Evolutionary conservation across 2,888 invertebrate genomes (phyloP).

Genomic region (Drosophila kuntzei): DNA sequence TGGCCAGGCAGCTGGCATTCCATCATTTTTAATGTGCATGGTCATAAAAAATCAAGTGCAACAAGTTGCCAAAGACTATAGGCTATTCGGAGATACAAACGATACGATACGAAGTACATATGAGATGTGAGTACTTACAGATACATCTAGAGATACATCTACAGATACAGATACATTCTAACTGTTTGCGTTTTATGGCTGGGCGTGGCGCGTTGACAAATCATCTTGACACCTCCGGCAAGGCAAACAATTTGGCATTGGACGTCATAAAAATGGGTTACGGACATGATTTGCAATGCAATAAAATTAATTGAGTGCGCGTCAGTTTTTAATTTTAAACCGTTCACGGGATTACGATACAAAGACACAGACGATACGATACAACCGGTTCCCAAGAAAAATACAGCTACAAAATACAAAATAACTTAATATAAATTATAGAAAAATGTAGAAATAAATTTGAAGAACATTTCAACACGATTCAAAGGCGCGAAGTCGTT

Average conservation of each 20-base stretch:
- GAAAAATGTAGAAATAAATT: slow-evolving; percentile 28
- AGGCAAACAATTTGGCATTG: slow-evolving; percentile 42
- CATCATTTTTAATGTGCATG: slow-evolving; percentile 67
- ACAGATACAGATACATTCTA: slow-evolving; percentile 49
- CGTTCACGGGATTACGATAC: slow-evolving; percentile 38
- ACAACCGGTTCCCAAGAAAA: slow-evolving; percentile 55
- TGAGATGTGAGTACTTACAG: slow-evolving; percentile 15
- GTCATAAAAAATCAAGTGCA: slow-evolving; percentile 78
- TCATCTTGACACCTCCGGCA: slow-evolving; percentile 74
- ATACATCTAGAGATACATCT: slow-evolving; percentile 13
- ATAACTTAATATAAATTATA: slow-evolving; percentile 14
- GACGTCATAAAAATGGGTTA: slow-evolving; percentile 78
- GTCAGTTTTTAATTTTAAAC: slow-evolving; percentile 80
- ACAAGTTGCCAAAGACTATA: slow-evolving; percentile 64
- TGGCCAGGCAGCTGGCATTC: slow-evolving; percentile 66
- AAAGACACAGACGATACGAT: too few relatives aligned
- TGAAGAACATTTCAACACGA: slow-evolving; percentile 28
- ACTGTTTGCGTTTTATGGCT: slow-evolving; percentile 62
- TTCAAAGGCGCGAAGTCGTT: slow-evolving; percentile 72
- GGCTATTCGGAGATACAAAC: slow-evolving; percentile 28
- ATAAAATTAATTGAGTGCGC: slow-evolving; percentile 81
- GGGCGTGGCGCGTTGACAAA: slow-evolving; percentile 67
- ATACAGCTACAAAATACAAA: slow-evolving; percentile 13
- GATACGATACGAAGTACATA: neutral
- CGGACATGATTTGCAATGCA: slow-evolving; percentile 78